Conservation (phyloP, 2,113 vertebrate species). For the Procapra przewalskii region DNA sequence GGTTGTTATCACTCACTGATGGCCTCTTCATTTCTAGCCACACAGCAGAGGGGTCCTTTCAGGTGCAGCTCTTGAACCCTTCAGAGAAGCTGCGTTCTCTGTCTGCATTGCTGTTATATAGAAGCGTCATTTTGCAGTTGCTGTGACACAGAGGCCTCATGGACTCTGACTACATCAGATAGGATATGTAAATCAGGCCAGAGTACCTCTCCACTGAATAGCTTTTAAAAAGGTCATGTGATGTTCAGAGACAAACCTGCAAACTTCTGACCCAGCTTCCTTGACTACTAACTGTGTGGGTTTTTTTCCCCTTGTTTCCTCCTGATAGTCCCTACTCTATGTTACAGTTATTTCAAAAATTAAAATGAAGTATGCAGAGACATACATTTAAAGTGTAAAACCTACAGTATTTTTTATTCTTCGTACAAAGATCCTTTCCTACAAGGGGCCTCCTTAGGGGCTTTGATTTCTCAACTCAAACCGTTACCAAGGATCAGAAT, state of each 20-base stretch:
- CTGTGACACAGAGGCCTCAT: not conserved
- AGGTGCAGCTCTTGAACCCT: not conserved
- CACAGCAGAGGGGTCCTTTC: not conserved
- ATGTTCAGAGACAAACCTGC: not conserved
- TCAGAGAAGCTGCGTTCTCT: not conserved
- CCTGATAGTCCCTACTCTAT: not conserved
- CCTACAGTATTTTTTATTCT: not conserved
- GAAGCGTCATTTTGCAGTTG: not conserved
- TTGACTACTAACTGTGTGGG: not conserved
- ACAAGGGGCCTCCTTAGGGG: not conserved
- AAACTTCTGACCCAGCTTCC: not conserved
- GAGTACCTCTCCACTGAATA: not conserved
- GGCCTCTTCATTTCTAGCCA: not conserved
- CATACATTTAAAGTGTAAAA: not conserved
- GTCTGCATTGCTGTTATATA: not conserved
- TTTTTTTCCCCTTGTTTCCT: not conserved
- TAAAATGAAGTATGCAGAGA: not conserved
- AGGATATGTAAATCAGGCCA: not conserved
- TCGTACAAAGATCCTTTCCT: not conserved
- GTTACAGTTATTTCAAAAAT: not conserved
- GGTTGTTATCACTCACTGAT: not conserved
- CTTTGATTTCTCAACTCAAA: not conserved
- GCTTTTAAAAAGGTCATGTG: not conserved
- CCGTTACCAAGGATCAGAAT: not conserved
- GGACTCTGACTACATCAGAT: not conserved